A percentile compares a stretch with the other conserved stretches of the same genome.
Evolutionary conservation across 2,797 vertebrate genomes (phyloP).

Genomic region (Staurois parvus): DNA sequence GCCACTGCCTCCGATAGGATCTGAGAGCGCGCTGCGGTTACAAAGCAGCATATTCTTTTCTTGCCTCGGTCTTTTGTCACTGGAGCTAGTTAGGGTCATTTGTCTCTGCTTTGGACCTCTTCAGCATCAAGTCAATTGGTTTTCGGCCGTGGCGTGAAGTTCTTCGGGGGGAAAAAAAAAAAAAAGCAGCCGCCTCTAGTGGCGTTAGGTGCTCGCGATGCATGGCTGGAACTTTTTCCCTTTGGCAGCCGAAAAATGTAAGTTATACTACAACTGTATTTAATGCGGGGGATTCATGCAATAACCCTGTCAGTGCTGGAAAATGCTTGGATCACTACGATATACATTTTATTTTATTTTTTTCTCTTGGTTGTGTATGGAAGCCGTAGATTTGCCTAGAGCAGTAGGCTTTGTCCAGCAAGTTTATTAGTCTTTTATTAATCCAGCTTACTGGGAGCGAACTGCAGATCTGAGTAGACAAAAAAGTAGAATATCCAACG

Average conservation of each 20-base stretch:
- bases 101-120: background rate
- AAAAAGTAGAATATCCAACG: too few species aligned
- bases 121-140: background rate
- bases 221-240: constrained; percentile 61
- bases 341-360: background rate
- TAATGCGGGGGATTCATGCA: background rate
- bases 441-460: too few species aligned
- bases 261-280: constrained; percentile 46
- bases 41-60: constrained; percentile 15
- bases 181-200: constrained; percentile 35
- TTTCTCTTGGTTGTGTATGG: background rate
- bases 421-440: too few species aligned
- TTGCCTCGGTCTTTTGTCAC: constrained; percentile 18
- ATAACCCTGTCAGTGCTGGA: constrained; percentile 18
- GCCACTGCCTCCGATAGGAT: constrained; percentile 4
- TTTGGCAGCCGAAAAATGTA: constrained; percentile 59
- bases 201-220: constrained; percentile 54
- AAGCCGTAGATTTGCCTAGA: background rate
- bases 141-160: background rate
- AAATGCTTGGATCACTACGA: background rate
- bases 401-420: background rate
- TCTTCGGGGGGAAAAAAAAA: constrained; percentile 22
- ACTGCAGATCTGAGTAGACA: too few species aligned
- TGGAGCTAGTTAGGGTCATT: background rate
- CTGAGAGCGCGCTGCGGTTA: background rate